Evolutionary conservation across 30 jellyfish, hydroid and myxozoan species (phyloP).

Genomic region (Mastigias papua): DNA sequence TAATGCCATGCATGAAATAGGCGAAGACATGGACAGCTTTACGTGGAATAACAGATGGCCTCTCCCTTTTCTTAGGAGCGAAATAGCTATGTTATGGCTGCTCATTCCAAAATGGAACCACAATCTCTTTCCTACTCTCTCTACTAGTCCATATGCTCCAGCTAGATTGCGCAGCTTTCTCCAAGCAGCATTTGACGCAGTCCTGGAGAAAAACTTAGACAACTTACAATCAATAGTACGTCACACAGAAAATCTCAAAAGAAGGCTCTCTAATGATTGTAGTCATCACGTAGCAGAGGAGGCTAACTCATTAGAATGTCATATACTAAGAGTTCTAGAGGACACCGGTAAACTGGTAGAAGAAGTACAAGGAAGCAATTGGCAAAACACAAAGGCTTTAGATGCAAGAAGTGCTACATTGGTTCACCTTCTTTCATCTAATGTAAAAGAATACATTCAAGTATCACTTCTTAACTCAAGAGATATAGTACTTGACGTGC

Average conservation of each 20-base stretch:
- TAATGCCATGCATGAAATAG: neutral
- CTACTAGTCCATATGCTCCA: neutral
- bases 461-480: neutral
- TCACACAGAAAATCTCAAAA: neutral
- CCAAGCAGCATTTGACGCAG: conserved; percentile 2
- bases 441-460: neutral
- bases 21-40: conserved; percentile 2
- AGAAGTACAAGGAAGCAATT: neutral
- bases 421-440: neutral
- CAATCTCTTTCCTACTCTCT: neutral
- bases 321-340: neutral
- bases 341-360: neutral
- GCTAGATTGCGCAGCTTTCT: conserved; percentile 21
- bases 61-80: conserved; percentile 7
- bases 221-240: neutral
- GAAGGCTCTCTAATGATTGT: neutral
- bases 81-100: conserved; percentile 30
- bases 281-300: neutral
- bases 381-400: neutral
- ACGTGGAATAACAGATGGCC: conserved; percentile 10
- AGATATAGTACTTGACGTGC: neutral
- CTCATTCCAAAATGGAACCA: neutral
- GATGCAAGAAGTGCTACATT: neutral
- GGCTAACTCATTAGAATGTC: conserved; percentile 11
- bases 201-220: neutral